Evolutionary conservation across 2,888 invertebrate genomes (phyloP).

Genomic region (Dasypolia templi): DNA sequence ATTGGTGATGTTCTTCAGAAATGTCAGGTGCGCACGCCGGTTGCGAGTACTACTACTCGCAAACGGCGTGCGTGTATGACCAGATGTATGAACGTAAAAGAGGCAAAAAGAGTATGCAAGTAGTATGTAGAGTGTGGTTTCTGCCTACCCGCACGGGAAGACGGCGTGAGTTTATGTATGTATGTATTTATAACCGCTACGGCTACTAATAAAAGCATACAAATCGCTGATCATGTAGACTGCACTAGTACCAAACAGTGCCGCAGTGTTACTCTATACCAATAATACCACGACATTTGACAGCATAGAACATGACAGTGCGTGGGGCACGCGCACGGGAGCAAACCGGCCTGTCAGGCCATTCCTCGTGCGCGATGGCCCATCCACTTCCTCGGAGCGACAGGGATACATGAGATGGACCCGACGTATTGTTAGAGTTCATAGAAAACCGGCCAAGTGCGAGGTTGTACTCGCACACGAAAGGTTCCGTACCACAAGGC

Average conservation of each 20-base stretch:
- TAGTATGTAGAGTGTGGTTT: too few relatives aligned
- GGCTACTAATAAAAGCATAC: neutral
- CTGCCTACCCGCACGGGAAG: too few relatives aligned
- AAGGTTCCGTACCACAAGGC: too few relatives aligned
- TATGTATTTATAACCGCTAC: neutral
- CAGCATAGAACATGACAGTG: conserved; percentile 46
- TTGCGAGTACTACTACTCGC: too few relatives aligned
- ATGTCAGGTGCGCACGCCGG: too few relatives aligned
- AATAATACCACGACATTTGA: conserved; percentile 27
- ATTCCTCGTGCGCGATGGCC: conserved; percentile 77
- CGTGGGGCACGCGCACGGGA: conserved; percentile 71
- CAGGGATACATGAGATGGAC: conserved; percentile 71
- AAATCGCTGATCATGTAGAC: neutral
- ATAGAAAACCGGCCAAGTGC: too few relatives aligned
- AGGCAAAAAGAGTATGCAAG: too few relatives aligned
- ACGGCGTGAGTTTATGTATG: too few relatives aligned
- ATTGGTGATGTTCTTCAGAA: too few relatives aligned
- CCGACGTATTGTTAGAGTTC: neutral
- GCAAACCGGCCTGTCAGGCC: conserved; percentile 68
- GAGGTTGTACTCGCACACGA: too few relatives aligned
- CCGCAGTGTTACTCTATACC: conserved; percentile 3
- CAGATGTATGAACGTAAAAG: too few relatives aligned
- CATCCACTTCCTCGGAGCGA: conserved; percentile 73
- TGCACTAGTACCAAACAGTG: conserved; percentile 11
- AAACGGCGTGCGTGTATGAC: too few relatives aligned